Evolutionary conservation across 2,797 vertebrate genomes (phyloP), one percentile per base, ranked within the genome.

Genomic region (Cossypha niveicapilla): DNA sequence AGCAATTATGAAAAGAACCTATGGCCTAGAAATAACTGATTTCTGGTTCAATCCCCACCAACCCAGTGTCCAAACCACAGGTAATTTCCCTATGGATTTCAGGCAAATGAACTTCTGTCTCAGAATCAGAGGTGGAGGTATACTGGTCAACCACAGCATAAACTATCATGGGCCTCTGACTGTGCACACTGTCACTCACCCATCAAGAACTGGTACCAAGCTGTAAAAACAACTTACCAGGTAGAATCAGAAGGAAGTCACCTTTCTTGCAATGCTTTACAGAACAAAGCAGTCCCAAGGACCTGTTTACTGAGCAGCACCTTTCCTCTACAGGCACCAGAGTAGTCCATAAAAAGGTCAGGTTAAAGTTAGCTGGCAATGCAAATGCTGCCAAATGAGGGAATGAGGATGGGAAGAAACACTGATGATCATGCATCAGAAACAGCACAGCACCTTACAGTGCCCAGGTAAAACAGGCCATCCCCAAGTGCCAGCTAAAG

Each of bases 101-200:
- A 91, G 47, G 80, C 11, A 79, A 58, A 62, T 10, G 1, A 72
- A 73, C 30, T 65, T 60, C 35, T 30, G 62, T 35, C 42, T 70
- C 39, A 9, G 14, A 2, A 5, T 32, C 35, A 83, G 35, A 50
- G 13, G 9, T 34, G 11, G 4, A 91, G 22, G 24, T 3, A 1
- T 5, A 37, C 21, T 48, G 13, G 3, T 16, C 48, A 68, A 28
- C 28, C 62, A 78, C 21, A 71, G 54, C 25, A 73, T 18, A 71
- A 78, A 35, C 24, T n/a, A 51, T 24, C 28, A 48, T 1, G 13
- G 30, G 13, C 72, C 35, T 84, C 56, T 13, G 11, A 70, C 23
- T 4, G 0, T 9, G 11, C 28, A 48, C 2, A 0, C 19, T 51
- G 13, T 5, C 18, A 6, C n/a, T 21, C 35, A 27, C 2, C n/a